phyloP scores from a whole-genome alignment of 1,140 invertebrate genomes.

The Cyclina sinensis region DNA sequence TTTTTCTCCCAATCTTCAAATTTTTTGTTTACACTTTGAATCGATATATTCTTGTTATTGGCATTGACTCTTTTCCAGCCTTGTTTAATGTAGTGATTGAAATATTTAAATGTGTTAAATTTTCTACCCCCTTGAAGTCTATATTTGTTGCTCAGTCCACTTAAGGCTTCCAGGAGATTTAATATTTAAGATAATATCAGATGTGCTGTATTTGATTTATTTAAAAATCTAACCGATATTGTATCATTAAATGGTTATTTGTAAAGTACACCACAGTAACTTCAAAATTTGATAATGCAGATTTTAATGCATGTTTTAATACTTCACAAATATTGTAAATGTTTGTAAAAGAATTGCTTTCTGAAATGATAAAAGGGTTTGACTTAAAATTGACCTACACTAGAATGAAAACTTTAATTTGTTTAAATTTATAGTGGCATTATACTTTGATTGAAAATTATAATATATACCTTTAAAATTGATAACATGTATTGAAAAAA shows the following conservation, averaged over 20 bases:
- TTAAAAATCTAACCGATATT: not conserved
- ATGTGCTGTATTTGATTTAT: not conserved
- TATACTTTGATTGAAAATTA: not conserved
- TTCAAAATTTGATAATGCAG: not conserved
- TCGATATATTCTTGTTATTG: too few relatives aligned
- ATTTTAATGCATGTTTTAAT: slow-evolving; percentile 22
- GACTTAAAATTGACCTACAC: not conserved
- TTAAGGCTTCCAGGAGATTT: slow-evolving; percentile 5
- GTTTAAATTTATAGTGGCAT: slow-evolving; percentile 6
- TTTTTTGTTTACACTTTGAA: too few relatives aligned
- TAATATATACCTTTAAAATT: not conserved
- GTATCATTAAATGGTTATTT: not conserved
- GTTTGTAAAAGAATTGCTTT: not conserved
- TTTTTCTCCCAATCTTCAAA: too few relatives aligned
- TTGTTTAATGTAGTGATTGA: too few relatives aligned
- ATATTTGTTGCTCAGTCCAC: slow-evolving; percentile 3
- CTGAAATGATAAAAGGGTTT: not conserved
- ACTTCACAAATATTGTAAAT: not conserved
- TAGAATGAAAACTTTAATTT: not conserved
- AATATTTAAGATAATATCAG: slow-evolving; percentile 12
- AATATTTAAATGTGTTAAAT: slow-evolving; percentile 11
- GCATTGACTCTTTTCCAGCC: too few relatives aligned
- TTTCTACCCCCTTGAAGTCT: slow-evolving; percentile 34
- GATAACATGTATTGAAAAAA: too few relatives aligned
- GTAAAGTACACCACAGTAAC: not conserved